These are phyloP conservation scores for Bicyclus anynana DNA, from an alignment of 1,140 invertebrate species.

Conservation along the genomic window DNA sequence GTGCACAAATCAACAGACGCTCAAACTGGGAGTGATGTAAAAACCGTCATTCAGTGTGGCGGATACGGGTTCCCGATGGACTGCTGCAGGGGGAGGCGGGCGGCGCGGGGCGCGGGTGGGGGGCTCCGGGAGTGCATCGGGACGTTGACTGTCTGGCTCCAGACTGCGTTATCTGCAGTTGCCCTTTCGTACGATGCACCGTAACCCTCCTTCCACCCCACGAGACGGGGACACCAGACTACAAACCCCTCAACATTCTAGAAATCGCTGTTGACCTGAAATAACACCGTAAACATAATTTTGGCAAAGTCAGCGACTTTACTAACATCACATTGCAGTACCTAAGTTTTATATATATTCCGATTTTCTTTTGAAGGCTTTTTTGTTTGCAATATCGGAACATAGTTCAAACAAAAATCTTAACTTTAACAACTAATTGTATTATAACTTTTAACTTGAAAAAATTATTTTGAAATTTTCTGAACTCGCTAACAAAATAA, in stretches of 20 bases:
- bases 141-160: slow-evolving; percentile 72
- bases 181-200: slow-evolving; percentile 74
- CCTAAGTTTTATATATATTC: not conserved
- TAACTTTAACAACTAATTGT: too few species aligned
- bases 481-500: too few species aligned
- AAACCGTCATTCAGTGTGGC: slow-evolving; percentile 53
- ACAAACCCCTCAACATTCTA: slow-evolving; percentile 55
- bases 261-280: slow-evolving; percentile 67
- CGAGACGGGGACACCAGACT: slow-evolving; percentile 50
- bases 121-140: slow-evolving; percentile 60
- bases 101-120: slow-evolving; percentile 29
- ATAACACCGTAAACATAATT: slow-evolving; percentile 20
- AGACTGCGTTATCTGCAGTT: slow-evolving; percentile 73
- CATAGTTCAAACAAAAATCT: not conserved
- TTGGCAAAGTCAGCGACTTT: slow-evolving; percentile 14
- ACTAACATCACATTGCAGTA: not conserved
- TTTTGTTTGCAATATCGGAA: not conserved
- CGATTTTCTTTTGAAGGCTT: not conserved
- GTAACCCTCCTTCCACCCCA: slow-evolving; percentile 65
- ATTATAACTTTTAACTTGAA: too few species aligned
- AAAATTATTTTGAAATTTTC: too few species aligned
- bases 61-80: slow-evolving; percentile 70
- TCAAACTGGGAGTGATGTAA: slow-evolving; percentile 52
- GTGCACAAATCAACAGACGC: slow-evolving; percentile 55
- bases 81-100: slow-evolving; percentile 28